Conservation (phyloP, 2,888 invertebrate species). For the Tenthredo scrophulariae region DNA sequence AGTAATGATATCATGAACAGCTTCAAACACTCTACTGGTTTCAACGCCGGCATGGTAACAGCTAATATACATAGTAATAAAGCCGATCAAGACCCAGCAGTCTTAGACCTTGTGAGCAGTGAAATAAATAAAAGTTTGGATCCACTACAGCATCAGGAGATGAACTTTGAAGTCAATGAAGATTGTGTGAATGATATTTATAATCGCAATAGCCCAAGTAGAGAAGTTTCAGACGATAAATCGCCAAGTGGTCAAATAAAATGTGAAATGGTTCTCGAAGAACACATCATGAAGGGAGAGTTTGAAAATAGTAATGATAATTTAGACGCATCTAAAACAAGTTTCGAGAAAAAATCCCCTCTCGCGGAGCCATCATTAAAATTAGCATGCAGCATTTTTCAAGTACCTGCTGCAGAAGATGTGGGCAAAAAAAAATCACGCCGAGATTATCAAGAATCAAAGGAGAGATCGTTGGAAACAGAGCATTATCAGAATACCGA, state of each 20-base stretch:
- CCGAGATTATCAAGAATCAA: background rate
- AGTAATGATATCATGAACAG: background rate
- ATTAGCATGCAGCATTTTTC: background rate
- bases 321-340: background rate
- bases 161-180: conserved; percentile 14
- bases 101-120: background rate
- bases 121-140: background rate
- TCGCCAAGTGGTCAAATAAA: background rate
- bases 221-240: background rate
- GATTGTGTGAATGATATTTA: background rate
- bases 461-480: background rate
- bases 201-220: background rate
- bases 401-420: background rate
- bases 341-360: background rate
- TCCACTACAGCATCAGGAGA: background rate
- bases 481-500: background rate
- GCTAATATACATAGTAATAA: background rate
- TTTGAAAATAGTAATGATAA: background rate
- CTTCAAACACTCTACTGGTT: conserved; percentile 6
- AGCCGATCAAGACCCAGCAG: conserved; percentile 4
- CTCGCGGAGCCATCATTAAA: background rate
- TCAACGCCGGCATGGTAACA: conserved; percentile 10
- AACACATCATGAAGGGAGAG: background rate
- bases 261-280: background rate
- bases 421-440: background rate